A percentile compares a stretch with the other conserved stretches of the same genome.
phyloP scores from a whole-genome alignment of 1,140 invertebrate species.

The Orius insidiosus region DNA sequence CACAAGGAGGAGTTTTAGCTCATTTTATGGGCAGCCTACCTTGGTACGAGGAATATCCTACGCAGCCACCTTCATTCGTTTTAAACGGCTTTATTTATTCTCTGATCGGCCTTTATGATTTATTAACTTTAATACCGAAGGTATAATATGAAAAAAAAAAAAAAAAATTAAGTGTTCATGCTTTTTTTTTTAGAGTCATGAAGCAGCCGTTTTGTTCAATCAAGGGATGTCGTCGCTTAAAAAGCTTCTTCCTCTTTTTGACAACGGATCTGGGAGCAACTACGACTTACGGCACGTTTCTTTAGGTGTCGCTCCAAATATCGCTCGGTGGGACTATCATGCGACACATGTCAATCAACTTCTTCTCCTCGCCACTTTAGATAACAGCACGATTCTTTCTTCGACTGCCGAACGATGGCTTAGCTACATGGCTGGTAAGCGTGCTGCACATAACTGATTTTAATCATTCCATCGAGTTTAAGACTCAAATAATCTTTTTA shows the following conservation, averaged over 20 bases:
- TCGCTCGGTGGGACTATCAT: conserved; percentile 93
- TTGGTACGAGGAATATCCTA: conserved; percentile 98
- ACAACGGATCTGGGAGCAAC: conserved; percentile 84
- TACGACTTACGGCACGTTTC: conserved; percentile 93
- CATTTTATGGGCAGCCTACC: conserved; percentile 53
- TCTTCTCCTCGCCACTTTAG: conserved; percentile 71
- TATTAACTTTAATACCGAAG: conserved; percentile 15
- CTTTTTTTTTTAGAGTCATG: conserved; percentile 28
- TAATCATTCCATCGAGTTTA: too few species aligned
- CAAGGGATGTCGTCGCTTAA: conserved; percentile 80
- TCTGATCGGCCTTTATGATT: conserved; percentile 50
- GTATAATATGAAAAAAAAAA: conserved; percentile 8
- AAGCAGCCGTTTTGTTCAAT: conserved; percentile 60
- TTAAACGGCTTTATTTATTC: conserved; percentile 99
- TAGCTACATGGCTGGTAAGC: conserved; percentile 88
- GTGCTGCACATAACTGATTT: conserved; percentile 73
- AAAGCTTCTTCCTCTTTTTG: conserved; percentile 76
- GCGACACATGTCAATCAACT: conserved; percentile 95
- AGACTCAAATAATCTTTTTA: too few species aligned
- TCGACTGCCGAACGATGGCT: conserved; percentile 85
- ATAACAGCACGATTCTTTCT: conserved; percentile 64
- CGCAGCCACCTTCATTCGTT: conserved; percentile 83
- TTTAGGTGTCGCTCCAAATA: conserved; percentile 74
- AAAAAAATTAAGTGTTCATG: not conserved
- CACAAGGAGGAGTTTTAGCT: conserved; percentile 65